These are phyloP conservation scores for Drosophila subpulchrella DNA, from an alignment of 1,140 invertebrate genomes.

Conservation along the genomic window DNA sequence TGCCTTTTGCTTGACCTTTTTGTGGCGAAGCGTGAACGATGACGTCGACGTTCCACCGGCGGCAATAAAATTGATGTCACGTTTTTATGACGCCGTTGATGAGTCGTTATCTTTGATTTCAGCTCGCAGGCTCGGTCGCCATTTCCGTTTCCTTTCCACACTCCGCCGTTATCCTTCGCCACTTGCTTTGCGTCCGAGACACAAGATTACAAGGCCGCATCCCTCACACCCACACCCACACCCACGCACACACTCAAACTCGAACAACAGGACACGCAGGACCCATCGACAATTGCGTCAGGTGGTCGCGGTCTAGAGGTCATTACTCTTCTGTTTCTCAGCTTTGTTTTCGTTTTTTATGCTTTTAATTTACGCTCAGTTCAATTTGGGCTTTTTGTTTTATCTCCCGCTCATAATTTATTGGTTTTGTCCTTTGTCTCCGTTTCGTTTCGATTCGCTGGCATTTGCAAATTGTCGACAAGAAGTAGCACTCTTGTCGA, in stretches of 20 bases:
- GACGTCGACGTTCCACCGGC: constrained; percentile 45
- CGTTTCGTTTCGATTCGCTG: constrained; percentile 24
- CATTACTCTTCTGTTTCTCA: constrained; percentile 39
- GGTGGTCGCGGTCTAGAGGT: constrained; percentile 59
- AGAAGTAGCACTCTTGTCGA: too few relatives aligned
- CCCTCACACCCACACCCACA: not conserved
- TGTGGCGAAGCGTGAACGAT: constrained; percentile 60
- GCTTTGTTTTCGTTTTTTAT: constrained; percentile 21
- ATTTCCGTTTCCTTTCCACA: constrained; percentile 10
- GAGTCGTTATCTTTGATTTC: constrained; percentile 81
- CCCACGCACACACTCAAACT: not conserved
- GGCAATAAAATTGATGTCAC: constrained; percentile 80
- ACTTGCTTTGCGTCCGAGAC: constrained; percentile 8
- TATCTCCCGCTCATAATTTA: constrained; percentile 69
- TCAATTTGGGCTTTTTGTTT: constrained; percentile 71
- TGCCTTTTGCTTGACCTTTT: constrained; percentile 75
- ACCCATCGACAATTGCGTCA: constrained; percentile 43
- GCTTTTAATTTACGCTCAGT: constrained; percentile 62
- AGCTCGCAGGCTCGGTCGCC: constrained; percentile 53
- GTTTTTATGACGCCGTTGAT: constrained; percentile 82
- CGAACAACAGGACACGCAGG: constrained; percentile 1
- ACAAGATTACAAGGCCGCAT: constrained; percentile 26
- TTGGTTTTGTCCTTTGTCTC: constrained; percentile 37
- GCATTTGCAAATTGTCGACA: constrained; percentile 32
- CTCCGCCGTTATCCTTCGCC: not conserved